These are phyloP conservation scores for Calameuta filiformis DNA, from an alignment of 2,888 invertebrate genomes.

Conservation along the genomic window DNA sequence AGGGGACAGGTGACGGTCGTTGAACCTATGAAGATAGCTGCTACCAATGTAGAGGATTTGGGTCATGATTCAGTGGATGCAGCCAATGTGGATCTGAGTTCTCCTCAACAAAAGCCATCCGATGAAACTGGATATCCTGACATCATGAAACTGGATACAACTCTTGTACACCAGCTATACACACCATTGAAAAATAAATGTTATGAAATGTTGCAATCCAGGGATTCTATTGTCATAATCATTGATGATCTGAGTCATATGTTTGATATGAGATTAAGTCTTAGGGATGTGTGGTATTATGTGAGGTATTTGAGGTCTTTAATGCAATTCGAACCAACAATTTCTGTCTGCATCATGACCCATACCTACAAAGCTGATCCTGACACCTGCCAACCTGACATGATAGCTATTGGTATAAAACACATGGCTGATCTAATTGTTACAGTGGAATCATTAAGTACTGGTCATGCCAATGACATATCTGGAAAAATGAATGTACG, in stretches of 20 bases:
- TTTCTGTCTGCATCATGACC: slow-evolving; percentile 51
- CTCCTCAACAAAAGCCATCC: slow-evolving; percentile 39
- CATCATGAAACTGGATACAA: slow-evolving; percentile 49
- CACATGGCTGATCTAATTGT: slow-evolving; percentile 75
- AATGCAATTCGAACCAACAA: slow-evolving; percentile 36
- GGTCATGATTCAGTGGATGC: slow-evolving; percentile 62
- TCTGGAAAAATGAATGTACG: slow-evolving; percentile 75
- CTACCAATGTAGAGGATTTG: slow-evolving; percentile 57
- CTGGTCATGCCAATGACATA: slow-evolving; percentile 79
- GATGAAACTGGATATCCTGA: slow-evolving; percentile 32
- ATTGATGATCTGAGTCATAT: slow-evolving; percentile 81
- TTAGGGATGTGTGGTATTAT: slow-evolving; percentile 67
- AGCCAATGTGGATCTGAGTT: slow-evolving; percentile 63
- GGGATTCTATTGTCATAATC: slow-evolving; percentile 70
- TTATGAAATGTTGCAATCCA: slow-evolving; percentile 58
- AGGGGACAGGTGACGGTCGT: slow-evolving; percentile 68
- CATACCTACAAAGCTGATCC: slow-evolving; percentile 67
- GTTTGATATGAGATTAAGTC: slow-evolving; percentile 72
- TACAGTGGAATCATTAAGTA: slow-evolving; percentile 75
- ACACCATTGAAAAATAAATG: slow-evolving; percentile 65
- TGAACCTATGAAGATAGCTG: slow-evolving; percentile 67
- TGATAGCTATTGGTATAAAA: slow-evolving; percentile 72
- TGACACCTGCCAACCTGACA: slow-evolving; percentile 64
- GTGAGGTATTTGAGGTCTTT: slow-evolving; percentile 52
- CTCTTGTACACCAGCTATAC: slow-evolving; percentile 65